Base-by-base conservation (phyloP, 2,113 vertebrate genomes). In the Andinoacara biseriatus region DNA sequence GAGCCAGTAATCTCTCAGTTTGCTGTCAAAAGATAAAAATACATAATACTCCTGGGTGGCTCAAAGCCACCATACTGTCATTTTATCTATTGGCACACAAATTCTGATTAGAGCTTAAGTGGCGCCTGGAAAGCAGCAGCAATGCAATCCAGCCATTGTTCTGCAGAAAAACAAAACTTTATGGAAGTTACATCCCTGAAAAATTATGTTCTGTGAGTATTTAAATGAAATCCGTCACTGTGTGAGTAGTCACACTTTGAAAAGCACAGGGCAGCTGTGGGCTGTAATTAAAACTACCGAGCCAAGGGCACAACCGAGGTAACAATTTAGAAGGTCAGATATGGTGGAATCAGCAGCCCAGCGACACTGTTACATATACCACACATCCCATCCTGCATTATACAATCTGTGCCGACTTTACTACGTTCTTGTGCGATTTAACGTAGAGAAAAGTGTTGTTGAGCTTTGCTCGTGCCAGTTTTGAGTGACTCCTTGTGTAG, bases 21-120 rank as follows among this genome's bases (percentile, higher is more conserved):
- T 86, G 87, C 67, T 81, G 81, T 84, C 61, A 79, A 80, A 86
- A 78, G 63, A 87, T 82, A 81, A 83, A 85, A 82, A 87, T 10
- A 63, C 79, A 80, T 24, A 80, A 90, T 59, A 80, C 58, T 85
- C 60, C 74, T 59, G 38, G 72, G 75, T 13, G 10, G 49, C 90
- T 88, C 67, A 78, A 81, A 86, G 82, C 79, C 74, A 35, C 38
- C n/a, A 14, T 26, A 74, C 24, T 78, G 58, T 87, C 80, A 57
- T 35, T 83, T 87, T 65, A 75, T 85, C 79, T 74, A 31, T 33
- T 83, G 58, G 80, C 82, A 87, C 54, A 60, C 69, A 74, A 67
- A 62, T 10, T 7, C 38, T 57, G 81, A 84, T 84, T 77, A 29
- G 49, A 75, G 57, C 82, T 82, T 60, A 75, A 67, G 24, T 59